These are phyloP conservation scores for Phaenicophaeus curvirostris DNA, from an alignment of 2,797 vertebrate species.

Conservation along the genomic window DNA sequence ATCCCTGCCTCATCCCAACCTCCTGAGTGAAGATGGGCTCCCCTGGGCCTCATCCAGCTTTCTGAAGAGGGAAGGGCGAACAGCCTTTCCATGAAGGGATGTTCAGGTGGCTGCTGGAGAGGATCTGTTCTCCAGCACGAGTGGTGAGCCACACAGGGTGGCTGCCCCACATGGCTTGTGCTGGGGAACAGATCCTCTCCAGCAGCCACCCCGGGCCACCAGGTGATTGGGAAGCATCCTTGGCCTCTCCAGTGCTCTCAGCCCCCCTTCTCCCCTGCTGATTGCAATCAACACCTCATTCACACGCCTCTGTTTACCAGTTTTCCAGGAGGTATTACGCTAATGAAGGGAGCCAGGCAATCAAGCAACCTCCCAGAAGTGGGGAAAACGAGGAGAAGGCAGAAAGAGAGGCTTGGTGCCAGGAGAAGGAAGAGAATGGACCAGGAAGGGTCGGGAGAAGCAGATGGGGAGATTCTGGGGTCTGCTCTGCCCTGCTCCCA, in stretches of 20 bases:
- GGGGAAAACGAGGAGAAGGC: not conserved
- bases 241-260: constrained; percentile 15
- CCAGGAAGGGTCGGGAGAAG: not conserved
- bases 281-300: constrained; percentile 76
- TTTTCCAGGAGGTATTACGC: constrained; percentile 40
- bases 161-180: fast-evolving
- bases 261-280: constrained; percentile 48
- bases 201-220: not conserved
- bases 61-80: fast-evolving
- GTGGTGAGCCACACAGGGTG: fast-evolving
- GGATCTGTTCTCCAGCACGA: not conserved
- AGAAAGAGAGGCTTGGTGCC: not conserved
- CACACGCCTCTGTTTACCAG: constrained; percentile 53
- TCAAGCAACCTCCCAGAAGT: constrained; percentile 38
- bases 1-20: not conserved
- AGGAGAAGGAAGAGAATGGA: not conserved
- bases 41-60: not conserved
- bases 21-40: fast-evolving
- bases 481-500: not conserved
- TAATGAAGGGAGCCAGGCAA: constrained; percentile 60
- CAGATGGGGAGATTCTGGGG: not conserved
- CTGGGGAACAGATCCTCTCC: constrained; percentile 4
- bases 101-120: not conserved
- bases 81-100: not conserved
- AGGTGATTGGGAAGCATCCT: constrained; percentile 16